Conservation (phyloP, 2,888 invertebrate genomes). For the Venustoraphidia nigricollis region DNA sequence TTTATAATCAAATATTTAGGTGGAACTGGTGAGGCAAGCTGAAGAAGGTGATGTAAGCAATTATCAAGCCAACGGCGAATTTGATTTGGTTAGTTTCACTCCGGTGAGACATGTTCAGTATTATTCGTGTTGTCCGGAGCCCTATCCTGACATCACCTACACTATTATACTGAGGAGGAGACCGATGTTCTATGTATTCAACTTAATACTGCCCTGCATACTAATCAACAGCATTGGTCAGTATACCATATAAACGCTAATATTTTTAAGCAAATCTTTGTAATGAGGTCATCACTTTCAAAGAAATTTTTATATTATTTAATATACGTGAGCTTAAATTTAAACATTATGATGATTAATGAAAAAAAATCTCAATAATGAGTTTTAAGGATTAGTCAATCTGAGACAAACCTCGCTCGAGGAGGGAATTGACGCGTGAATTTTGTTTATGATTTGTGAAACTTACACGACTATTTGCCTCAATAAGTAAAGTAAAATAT, state of each 20-base stretch:
- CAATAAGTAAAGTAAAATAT: no score
- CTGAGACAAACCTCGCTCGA: no score
- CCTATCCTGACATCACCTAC: conserved; percentile 74
- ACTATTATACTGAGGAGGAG: conserved; percentile 57
- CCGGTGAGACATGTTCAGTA: conserved; percentile 55
- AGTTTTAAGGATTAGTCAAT: no score
- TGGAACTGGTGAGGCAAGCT: conserved; percentile 60
- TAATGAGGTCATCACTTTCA: neutral
- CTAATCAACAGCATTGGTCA: conserved; percentile 73
- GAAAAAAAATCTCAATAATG: no score
- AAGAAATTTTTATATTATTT: no score
- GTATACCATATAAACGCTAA: conserved; percentile 12
- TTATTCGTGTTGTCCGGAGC: conserved; percentile 69
- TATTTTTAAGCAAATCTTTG: neutral
- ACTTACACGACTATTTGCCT: no score
- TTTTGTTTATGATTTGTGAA: no score
- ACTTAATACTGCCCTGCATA: conserved; percentile 69
- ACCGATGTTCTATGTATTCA: conserved; percentile 76
- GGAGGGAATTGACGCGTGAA: no score
- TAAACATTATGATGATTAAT: no score
- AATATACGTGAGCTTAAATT: no score
- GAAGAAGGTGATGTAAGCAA: conserved; percentile 74
- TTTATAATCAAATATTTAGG: conserved; percentile 28
- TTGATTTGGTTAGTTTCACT: conserved; percentile 64
- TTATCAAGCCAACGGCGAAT: conserved; percentile 85